Evolutionary conservation across 2,797 vertebrate species (phyloP), one percentile per base, ranked within the genome.

Genomic region (Echeneis naucrates): DNA sequence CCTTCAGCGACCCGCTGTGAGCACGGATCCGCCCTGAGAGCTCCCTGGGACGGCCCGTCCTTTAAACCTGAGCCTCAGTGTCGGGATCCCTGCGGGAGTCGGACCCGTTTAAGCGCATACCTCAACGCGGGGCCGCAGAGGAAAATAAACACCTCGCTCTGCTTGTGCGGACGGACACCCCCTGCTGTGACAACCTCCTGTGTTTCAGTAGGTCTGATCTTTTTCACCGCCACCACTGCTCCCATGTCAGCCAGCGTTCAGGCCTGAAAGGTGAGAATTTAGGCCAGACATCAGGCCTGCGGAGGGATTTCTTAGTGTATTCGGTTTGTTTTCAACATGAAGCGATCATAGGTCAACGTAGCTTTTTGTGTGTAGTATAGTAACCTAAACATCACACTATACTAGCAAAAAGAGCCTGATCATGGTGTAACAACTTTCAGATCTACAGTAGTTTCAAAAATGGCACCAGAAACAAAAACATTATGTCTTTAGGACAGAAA

Each of bases 131-230:
- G 85, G 82, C 83, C 72, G 83, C 90, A 88, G 90, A 89, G 89
- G 90, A 92, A 94, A 95, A 95, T 93, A 95, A 95, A 95, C 93
- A 94, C 75, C 67, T 72, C 72, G 84, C 63, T 87, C 86, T 87
- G 87, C 87, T 83, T 84, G 83, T 80, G 88, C 57, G 85, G 82
- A 79, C 55, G 42, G 63, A 57, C 57, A 64, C 81, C 87, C 71
- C 90, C 87, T 69, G 90, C 89, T 86, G 91, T 50, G 87, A 55
- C 74, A 77, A 38, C 86, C 91, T 89, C 87, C 84, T 90, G 86
- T 76, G 89, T 78, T 85, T 90, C 86, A 86, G 80, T 75, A 66
- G 80, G 77, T 48, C 77, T 84, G 80, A 80, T 81, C 68, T 75
- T 82, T 85, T 87, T 82, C 68, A 75, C 71, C 51, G 57, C 71